Percentiles rank a stretch among this genome's conserved stretches.
Evolutionary conservation across 2,113 vertebrate genomes (phyloP).

Genomic region (Telmatochromis brachygnathus): DNA sequence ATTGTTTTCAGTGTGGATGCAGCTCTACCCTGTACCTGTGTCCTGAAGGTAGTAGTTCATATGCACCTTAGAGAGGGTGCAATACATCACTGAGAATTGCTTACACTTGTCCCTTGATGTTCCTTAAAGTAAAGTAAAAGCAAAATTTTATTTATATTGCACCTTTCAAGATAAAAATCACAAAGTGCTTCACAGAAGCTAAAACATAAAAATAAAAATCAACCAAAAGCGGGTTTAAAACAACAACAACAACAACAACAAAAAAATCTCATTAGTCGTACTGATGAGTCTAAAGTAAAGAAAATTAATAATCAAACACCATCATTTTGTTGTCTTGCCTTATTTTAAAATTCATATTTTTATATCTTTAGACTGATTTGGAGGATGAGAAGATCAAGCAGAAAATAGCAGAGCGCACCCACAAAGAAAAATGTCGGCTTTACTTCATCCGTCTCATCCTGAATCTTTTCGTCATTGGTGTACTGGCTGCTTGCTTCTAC

Average conservation of each 20-base stretch:
- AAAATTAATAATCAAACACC: neutral
- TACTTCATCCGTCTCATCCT: constrained; percentile 79
- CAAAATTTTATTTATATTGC: neutral
- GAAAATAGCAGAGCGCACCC: constrained; percentile 81
- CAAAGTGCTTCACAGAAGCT: neutral
- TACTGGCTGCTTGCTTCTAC: constrained; percentile 85
- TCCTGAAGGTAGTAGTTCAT: neutral
- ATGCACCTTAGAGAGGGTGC: neutral
- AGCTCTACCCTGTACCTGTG: neutral
- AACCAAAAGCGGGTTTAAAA: neutral
- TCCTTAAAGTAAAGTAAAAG: neutral
- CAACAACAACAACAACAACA: neutral
- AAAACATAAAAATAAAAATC: neutral
- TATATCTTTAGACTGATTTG: constrained; percentile 78
- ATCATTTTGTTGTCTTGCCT: neutral
- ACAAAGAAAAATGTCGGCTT: constrained; percentile 77
- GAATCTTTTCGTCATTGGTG: constrained; percentile 79
- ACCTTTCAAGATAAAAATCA: neutral
- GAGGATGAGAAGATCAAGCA: constrained; percentile 84
- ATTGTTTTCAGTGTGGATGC: neutral
- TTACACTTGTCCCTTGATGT: neutral
- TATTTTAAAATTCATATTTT: neutral
- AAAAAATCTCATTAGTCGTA: fast-evolving
- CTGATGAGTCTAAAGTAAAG: neutral
- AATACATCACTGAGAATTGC: neutral